These are phyloP conservation scores for Melanotaenia trifasciata DNA, from an alignment of 2,797 vertebrate genomes.

Conservation along the genomic window DNA sequence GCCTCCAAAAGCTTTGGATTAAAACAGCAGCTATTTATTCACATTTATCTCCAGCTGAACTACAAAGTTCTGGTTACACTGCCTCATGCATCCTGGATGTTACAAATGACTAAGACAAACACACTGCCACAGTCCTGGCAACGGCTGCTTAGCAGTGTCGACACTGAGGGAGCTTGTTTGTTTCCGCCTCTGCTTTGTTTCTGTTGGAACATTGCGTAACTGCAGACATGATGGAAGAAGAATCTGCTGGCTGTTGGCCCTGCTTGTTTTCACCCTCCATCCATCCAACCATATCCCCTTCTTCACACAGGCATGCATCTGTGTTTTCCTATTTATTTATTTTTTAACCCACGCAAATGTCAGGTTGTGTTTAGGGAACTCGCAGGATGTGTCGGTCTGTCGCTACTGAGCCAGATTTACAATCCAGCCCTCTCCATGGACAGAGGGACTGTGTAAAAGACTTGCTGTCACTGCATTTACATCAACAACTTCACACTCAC, in stretches of 20 bases:
- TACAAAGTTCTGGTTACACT: slow-evolving; percentile 1
- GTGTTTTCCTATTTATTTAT: slow-evolving; percentile 45
- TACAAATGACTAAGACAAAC: slow-evolving; percentile 23
- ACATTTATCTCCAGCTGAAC: slow-evolving; percentile 9
- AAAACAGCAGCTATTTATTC: slow-evolving; percentile 27
- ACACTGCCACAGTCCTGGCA: slow-evolving; percentile 40
- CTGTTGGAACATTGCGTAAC: slow-evolving; percentile 71
- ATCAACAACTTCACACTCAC: neutral
- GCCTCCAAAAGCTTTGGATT: slow-evolving; percentile 37
- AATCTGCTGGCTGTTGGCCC: slow-evolving; percentile 21
- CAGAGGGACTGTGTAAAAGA: slow-evolving; percentile 8
- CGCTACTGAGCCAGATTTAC: slow-evolving; percentile 12
- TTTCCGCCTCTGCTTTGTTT: slow-evolving; percentile 69
- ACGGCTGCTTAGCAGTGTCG: slow-evolving; percentile 64
- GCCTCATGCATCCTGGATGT: neutral
- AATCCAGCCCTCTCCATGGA: neutral
- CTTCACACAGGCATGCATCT: slow-evolving; percentile 6
- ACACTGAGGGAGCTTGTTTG: slow-evolving; percentile 66
- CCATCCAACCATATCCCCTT: slow-evolving; percentile 15
- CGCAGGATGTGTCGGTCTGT: slow-evolving; percentile 11
- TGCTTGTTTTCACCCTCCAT: slow-evolving; percentile 22
- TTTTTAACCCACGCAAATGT: slow-evolving; percentile 33
- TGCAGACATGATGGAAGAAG: slow-evolving; percentile 28
- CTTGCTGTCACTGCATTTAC: slow-evolving; percentile 20
- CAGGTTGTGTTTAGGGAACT: slow-evolving; percentile 21